A percentile compares a stretch with the other conserved stretches of the same genome.
These are phyloP conservation scores for Euleptes europaea DNA, from an alignment of 2,113 vertebrate species.

Conservation along the genomic window DNA sequence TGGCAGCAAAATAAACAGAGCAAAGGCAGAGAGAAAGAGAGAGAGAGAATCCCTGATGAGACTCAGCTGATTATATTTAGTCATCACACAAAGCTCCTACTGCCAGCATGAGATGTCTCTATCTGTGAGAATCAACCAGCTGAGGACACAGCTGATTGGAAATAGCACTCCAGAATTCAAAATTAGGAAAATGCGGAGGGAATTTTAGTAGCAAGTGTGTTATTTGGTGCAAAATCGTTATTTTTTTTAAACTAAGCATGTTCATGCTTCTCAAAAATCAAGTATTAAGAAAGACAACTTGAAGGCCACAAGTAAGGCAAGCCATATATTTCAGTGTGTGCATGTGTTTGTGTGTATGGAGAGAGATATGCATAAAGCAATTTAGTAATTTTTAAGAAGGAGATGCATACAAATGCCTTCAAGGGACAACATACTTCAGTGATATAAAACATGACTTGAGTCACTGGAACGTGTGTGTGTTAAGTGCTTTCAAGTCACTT, in stretches of 20 bases:
- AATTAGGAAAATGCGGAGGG: not conserved
- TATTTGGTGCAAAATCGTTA: not conserved
- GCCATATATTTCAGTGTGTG: not conserved
- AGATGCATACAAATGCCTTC: too few relatives aligned
- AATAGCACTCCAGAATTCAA: not conserved
- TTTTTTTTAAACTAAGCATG: not conserved
- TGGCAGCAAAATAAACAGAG: slow-evolving; percentile 3
- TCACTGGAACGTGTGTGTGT: too few relatives aligned
- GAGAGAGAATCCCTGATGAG: not conserved
- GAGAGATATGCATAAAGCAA: not conserved
- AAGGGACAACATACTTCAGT: too few relatives aligned
- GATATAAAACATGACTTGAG: too few relatives aligned
- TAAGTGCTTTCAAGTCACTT: too few relatives aligned
- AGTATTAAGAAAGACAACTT: not conserved
- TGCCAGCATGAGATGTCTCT: not conserved
- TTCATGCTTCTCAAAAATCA: not conserved
- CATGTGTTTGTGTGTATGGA: not conserved
- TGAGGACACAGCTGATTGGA: not conserved
- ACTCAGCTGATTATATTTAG: not conserved
- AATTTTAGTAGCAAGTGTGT: not conserved
- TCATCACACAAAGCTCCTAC: not conserved
- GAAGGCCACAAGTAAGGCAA: too few relatives aligned
- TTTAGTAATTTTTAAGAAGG: too few relatives aligned
- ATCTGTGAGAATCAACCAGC: not conserved
- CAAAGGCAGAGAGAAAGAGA: not conserved